Evolutionary conservation across 2,888 invertebrate species (phyloP), one percentile per base, ranked within the genome.

Genomic region (Busseola fusca): DNA sequence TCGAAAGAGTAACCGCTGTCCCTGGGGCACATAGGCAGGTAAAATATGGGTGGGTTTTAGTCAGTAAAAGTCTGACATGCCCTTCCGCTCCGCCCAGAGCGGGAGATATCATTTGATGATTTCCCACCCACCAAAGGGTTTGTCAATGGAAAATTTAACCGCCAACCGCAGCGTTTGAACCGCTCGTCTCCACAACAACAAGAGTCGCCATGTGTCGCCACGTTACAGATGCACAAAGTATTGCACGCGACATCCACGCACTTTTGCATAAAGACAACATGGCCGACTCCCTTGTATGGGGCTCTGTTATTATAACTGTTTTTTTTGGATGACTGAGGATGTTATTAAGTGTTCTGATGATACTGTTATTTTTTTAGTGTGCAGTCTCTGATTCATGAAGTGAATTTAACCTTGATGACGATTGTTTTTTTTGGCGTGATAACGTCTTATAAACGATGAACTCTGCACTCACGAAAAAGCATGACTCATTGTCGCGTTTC

Each of bases 171-270:
- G 83, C 88, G 83, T 86, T 58, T 30, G 6, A 56, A 5, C 66
- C 88, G 91, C 91, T 73, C 89, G 93, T 91, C 86, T 90, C 85
- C 76, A 14, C 37, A 9, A 48, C 40, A 73, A 59, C 25, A 77
- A 48, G 70, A 75, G 69, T 68, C 83, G 85, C 85, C 92, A 90
- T 89, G 88, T 89, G 92, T 85, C 86, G 88, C 88, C 87, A 74
- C 80, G 83, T 78, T 85, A 86, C 91, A 90, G 88, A 91, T 92
- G 92, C 90, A 89, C 87, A 86, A 87, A 91, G 89, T 88, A 90
- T 87, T 88, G 88, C 89, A 84, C 88, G 87, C 86, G 82, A 82
- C 91, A 89, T 84, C 88, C 86, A 85, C 87, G 86, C 88, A 88
- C 88, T 91, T 91, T 90, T 91, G 90, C 91, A 90, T 90, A 89